These are phyloP conservation scores for Phenacoccus solenopsis DNA, from an alignment of 1,140 invertebrate genomes.

Conservation along the genomic window DNA sequence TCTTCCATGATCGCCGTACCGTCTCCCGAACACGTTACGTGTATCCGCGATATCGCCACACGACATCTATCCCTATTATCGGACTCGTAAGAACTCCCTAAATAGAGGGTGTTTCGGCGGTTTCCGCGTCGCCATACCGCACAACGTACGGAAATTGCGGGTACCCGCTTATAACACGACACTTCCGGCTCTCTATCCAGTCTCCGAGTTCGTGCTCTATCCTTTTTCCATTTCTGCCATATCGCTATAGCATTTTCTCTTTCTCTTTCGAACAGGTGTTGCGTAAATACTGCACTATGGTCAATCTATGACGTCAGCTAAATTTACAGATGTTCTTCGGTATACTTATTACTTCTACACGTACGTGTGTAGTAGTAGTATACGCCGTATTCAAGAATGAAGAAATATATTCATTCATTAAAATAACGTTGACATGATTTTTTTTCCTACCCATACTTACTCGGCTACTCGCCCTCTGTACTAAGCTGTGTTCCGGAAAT, in stretches of 20 bases:
- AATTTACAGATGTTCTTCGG: not conserved
- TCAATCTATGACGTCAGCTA: not conserved
- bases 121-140: not conserved
- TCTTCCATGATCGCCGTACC: too few relatives aligned
- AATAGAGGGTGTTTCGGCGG: not conserved
- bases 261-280: not conserved
- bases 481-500: not conserved
- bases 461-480: not conserved
- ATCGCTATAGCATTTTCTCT: too few relatives aligned
- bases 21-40: too few relatives aligned
- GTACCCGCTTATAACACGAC: constrained; percentile 1
- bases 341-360: too few relatives aligned
- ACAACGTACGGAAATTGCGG: not conserved
- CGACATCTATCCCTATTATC: too few relatives aligned
- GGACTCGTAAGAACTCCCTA: not conserved
- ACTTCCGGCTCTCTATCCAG: not conserved
- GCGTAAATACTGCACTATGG: too few relatives aligned
- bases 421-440: not conserved
- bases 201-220: too few relatives aligned
- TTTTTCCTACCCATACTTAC: not conserved
- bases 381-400: too few relatives aligned
- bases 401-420: not conserved
- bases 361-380: too few relatives aligned
- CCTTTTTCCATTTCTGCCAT: too few relatives aligned
- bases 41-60: too few relatives aligned